Base-by-base conservation (phyloP, 2,797 vertebrate genomes). In the Artibeus lituratus region DNA sequence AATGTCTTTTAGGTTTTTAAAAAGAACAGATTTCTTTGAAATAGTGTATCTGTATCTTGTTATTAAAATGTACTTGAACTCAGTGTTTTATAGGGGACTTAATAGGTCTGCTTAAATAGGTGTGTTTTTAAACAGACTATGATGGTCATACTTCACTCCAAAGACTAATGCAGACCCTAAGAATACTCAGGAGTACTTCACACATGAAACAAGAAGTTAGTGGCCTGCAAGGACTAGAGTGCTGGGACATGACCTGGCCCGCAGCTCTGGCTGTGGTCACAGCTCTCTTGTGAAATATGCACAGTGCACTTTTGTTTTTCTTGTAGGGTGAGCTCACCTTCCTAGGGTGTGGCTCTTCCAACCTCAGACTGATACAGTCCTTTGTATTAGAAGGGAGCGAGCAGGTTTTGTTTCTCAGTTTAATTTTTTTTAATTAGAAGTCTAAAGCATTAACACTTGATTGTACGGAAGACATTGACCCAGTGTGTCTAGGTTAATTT, bases 331-430 rank as follows among this genome's bases (percentile, higher is more conserved):
- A 97, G 93, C 96, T 97, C 95, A 96, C 91, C 91, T 89, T 74
- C n/a, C 59, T 29, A 93, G 96, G 97, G 97, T 96, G 97, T 94
- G 96, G 77, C 22, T n/a, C 51, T 19, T 91, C 44, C 44, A 82
- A 26, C 59, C 69, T 80, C 84, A 57, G 59, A 51, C n/a, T 59
- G 24, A 59, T 47, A 4, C 0, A 47, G 22, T 39, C 53, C 80
- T 88, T 67, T 91, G 55, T 83, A 32, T 44, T 49, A 35, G 39
- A 67, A 55, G 24, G 37, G 16, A 84, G 19, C 42, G 59, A 81
- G 42, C 67, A 53, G 44, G 10, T 21, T 90, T 92, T 70, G 16
- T 87, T 85, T 44, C 55, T 92, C 47, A 35, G 62, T 26, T 91
- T 84, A 29, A 37, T 47, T 73, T 81, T 84, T 85, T 85, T 37